phyloP scores from a whole-genome alignment of 2,797 vertebrate genomes.

The Neostethus bicornis region DNA sequence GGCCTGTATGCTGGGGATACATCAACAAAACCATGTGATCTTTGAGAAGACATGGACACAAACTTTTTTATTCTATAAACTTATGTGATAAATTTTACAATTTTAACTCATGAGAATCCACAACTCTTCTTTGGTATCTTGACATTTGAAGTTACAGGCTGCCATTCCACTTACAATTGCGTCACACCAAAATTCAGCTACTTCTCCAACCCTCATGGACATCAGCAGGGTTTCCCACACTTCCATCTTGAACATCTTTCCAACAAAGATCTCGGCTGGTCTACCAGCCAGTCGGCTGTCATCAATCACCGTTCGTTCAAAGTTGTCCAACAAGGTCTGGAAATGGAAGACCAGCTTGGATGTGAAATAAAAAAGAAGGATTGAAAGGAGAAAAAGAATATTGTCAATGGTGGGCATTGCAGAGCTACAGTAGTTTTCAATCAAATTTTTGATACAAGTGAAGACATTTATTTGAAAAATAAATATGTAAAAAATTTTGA shows the following conservation, averaged over 20 bases:
- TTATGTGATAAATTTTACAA: constrained; percentile 41
- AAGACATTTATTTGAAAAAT: background rate
- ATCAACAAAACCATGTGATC: constrained; percentile 32
- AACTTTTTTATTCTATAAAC: constrained; percentile 32
- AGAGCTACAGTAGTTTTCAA: background rate
- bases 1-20: constrained; percentile 85
- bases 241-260: constrained; percentile 93
- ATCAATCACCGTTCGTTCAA: constrained; percentile 86
- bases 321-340: constrained; percentile 87
- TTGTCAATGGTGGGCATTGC: background rate
- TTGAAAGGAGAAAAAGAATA: background rate
- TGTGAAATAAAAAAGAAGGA: constrained; percentile 3
- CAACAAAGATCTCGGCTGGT: constrained; percentile 89
- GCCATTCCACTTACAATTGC: constrained; percentile 78
- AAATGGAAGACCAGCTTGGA: constrained; percentile 88
- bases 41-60: constrained; percentile 26
- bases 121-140: constrained; percentile 52
- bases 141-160: background rate
- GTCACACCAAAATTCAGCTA: constrained; percentile 92
- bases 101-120: constrained; percentile 29
- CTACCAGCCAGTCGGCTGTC: constrained; percentile 83
- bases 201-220: constrained; percentile 88
- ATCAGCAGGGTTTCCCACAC: constrained; percentile 88
- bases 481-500: background rate
- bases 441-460: background rate